These are phyloP conservation scores for Enteromius paludinosus DNA, from an alignment of 2,797 vertebrate genomes.

Conservation along the genomic window DNA sequence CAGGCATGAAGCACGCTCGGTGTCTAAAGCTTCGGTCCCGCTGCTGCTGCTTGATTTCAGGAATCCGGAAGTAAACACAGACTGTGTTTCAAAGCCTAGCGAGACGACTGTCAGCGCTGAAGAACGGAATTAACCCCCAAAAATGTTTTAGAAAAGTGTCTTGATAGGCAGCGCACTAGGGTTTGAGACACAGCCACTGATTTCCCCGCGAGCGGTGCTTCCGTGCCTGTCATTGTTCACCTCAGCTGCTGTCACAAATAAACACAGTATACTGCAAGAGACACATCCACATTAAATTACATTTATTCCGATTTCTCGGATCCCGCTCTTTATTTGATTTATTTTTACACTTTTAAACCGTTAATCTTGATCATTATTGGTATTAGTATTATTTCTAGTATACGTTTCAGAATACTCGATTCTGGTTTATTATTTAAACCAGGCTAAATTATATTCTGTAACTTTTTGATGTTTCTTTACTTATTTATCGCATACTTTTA, in stretches of 20 bases:
- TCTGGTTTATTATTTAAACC: background rate
- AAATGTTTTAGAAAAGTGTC: background rate
- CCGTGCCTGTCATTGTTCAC: conserved; percentile 65
- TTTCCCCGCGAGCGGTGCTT: conserved; percentile 68
- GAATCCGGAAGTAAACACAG: conserved; percentile 95
- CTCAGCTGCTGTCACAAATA: conserved; percentile 22
- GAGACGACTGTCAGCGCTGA: background rate
- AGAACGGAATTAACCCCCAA: background rate
- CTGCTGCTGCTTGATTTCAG: conserved; percentile 67
- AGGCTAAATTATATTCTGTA: background rate
- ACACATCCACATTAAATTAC: background rate
- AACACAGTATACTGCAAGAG: conserved; percentile 51
- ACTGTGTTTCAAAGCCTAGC: conserved; percentile 27
- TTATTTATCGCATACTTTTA: background rate
- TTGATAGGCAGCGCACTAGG: background rate
- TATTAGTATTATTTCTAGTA: background rate
- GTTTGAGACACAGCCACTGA: background rate
- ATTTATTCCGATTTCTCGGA: background rate
- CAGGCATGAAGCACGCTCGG: conserved; percentile 55
- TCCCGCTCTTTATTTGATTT: background rate
- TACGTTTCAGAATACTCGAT: background rate
- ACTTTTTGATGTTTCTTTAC: background rate
- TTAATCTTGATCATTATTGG: background rate
- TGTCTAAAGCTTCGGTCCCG: conserved; percentile 63
- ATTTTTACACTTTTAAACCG: background rate